Percentiles rank a stretch among this genome's conserved stretches.
phyloP scores from a whole-genome alignment of 2,888 invertebrate species.

The Ennomos quercinarius region DNA sequence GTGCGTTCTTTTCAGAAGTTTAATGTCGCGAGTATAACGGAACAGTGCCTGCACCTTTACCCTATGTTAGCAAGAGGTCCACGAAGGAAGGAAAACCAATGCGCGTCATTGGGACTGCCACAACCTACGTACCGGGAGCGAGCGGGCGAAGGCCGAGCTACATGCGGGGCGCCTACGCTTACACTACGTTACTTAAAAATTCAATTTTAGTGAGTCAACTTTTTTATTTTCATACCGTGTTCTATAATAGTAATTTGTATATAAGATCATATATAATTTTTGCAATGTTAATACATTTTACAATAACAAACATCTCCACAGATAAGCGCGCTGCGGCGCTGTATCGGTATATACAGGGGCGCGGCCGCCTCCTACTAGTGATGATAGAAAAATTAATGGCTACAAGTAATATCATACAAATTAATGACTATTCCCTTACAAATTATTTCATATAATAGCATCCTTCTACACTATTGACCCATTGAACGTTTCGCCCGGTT shows the following conservation, averaged over 20 bases:
- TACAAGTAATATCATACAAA: constrained; percentile 85
- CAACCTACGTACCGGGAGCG: constrained; percentile 18
- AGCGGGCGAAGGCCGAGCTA: constrained; percentile 18
- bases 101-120: constrained; percentile 9
- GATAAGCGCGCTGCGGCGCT: constrained; percentile 68
- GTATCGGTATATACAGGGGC: constrained; percentile 68
- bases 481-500: constrained; percentile 65
- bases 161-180: constrained; percentile 63
- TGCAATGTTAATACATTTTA: constrained; percentile 85
- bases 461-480: constrained; percentile 81
- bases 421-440: constrained; percentile 86
- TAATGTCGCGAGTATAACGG: neutral
- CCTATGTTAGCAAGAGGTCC: constrained; percentile 24
- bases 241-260: constrained; percentile 85
- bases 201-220: constrained; percentile 82
- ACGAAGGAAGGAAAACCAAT: constrained; percentile 33
- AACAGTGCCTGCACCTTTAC: constrained; percentile 22
- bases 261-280: constrained; percentile 85
- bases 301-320: constrained; percentile 83
- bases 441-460: constrained; percentile 84
- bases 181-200: constrained; percentile 76
- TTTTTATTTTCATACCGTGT: constrained; percentile 85
- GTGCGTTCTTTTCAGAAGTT: too few relatives aligned
- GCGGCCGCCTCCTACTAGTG: constrained; percentile 67
- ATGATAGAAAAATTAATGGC: constrained; percentile 83